These are phyloP conservation scores for Crenuchus spilurus DNA, from an alignment of 2,797 vertebrate genomes.

Conservation along the genomic window DNA sequence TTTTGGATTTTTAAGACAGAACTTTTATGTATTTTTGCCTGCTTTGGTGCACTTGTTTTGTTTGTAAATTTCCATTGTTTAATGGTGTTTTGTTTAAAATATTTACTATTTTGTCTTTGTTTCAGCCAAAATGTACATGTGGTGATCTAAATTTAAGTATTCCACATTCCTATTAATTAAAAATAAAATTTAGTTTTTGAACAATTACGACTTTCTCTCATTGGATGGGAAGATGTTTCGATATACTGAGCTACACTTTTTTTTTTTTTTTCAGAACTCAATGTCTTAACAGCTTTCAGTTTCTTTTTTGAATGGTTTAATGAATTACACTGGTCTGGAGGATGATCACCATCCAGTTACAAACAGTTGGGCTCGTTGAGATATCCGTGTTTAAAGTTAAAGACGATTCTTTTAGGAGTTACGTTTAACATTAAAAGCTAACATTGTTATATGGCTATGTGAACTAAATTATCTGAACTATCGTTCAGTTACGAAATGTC, in stretches of 20 bases:
- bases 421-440: too few species aligned
- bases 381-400: too few species aligned
- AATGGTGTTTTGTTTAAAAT: constrained; percentile 19
- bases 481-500: not conserved
- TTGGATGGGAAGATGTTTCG: constrained; percentile 38
- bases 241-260: not conserved
- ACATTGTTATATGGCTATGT: too few species aligned
- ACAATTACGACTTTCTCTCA: constrained; percentile 44
- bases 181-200: constrained; percentile 42
- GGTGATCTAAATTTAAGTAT: constrained; percentile 2
- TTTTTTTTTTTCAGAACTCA: not conserved
- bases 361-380: too few species aligned
- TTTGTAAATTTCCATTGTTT: constrained; percentile 9
- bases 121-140: constrained; percentile 30
- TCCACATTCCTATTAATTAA: constrained; percentile 25
- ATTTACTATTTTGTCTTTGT: constrained; percentile 28
- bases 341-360: too few species aligned
- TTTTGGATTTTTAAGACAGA: constrained; percentile 67
- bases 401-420: too few species aligned
- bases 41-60: constrained; percentile 11
- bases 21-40: constrained; percentile 48
- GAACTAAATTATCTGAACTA: too few species aligned
- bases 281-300: not conserved
- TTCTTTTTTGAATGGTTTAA: not conserved
- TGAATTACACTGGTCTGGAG: not conserved